Conservation (phyloP, 2,888 invertebrate species). For the Brachypterus glaber region DNA sequence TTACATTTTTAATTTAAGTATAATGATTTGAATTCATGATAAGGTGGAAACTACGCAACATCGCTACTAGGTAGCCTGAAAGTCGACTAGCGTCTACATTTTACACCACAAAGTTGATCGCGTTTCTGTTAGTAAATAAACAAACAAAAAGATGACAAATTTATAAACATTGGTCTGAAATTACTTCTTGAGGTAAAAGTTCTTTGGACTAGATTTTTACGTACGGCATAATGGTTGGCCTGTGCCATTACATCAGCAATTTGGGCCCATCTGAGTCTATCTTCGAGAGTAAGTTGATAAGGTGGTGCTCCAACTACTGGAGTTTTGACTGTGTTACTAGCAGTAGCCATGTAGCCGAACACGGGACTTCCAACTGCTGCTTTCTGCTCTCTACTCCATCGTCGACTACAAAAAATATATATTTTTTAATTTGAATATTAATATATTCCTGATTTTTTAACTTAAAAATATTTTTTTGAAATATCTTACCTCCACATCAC, state of each 20-base stretch:
- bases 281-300: conserved; percentile 70
- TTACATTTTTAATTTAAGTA: too few relatives aligned
- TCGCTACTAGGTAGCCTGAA: too few relatives aligned
- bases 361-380: conserved; percentile 71
- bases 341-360: conserved; percentile 75
- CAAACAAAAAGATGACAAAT: too few relatives aligned
- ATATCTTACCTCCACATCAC: conserved; percentile 76
- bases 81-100: too few relatives aligned
- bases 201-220: too few relatives aligned
- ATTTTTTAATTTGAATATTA: not conserved
- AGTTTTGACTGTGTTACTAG: conserved; percentile 59
- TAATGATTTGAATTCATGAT: too few relatives aligned
- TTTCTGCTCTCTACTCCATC: conserved; percentile 85
- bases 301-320: conserved; percentile 66
- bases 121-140: too few relatives aligned
- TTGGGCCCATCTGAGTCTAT: conserved; percentile 79
- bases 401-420: conserved; percentile 50
- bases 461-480: conserved; percentile 8
- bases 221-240: conserved; percentile 75
- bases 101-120: too few relatives aligned
- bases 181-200: too few relatives aligned
- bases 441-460: too few relatives aligned
- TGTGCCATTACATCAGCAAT: conserved; percentile 83
- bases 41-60: too few relatives aligned
- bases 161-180: too few relatives aligned